Base-by-base conservation (phyloP, 2,888 invertebrate species). In the Polyommatus icarus region DNA sequence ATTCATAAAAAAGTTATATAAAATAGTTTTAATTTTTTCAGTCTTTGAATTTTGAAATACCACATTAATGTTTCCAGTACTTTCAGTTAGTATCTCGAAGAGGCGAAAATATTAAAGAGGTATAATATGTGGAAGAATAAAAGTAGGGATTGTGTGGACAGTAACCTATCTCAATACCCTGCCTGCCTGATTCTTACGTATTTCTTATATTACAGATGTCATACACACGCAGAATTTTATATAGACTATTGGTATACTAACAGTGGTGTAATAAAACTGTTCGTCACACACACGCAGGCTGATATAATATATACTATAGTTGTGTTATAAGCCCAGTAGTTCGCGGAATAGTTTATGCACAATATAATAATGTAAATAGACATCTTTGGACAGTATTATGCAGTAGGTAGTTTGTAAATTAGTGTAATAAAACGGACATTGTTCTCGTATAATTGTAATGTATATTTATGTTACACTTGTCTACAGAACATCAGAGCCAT, bases 381-480 rank as follows among this genome's bases (percentile, higher is more conserved):
- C 80, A 80, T 80, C 80, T 80, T 79, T 75, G 8, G 73, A 54
- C 80, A 80, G 80, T 80, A 80, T 78, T 80, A 80, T 79, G 18
- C 32, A 29, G 67, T 67, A 67, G 29, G 29, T 67, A 67, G 67
- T 15, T 29, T 67, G 29, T 67, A 67, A 15, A 67, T 73, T 46
- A 46, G 15, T 40, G 15, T 54, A 61, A 59, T 46, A 50, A 77
- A 77, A 67, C 6, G 8, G 24, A 61, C 59, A 20, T 32, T 67
- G 67, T 67, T 67, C 20, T 67, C 12, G 24, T 67, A 20, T 20
- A 6, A 59, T 54, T 59, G 8, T 8, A n/a, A 59, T 59, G n/a
- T n/a, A 59, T 20, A 59, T 59, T 7, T n/a, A 20, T 8, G 8
- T 59, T 20, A 59, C 6, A 20, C 20, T n/a, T 18, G 5, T 15